Conservation (phyloP, 2,797 vertebrate genomes). For the Peromyscus aztecus region DNA sequence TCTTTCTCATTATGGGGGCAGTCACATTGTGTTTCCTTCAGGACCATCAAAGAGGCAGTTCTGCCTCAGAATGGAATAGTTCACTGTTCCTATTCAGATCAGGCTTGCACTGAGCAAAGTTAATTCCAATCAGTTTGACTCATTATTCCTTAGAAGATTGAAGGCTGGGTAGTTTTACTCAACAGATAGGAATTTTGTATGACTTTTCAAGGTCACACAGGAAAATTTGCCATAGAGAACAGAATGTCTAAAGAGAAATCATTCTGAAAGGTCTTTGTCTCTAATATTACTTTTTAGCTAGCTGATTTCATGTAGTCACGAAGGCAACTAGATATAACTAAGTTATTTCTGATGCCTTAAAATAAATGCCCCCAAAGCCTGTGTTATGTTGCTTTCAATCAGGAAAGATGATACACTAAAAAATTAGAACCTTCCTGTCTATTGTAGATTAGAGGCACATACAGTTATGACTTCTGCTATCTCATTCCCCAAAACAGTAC, state of each 20-base stretch:
- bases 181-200: constrained; percentile 68
- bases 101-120: constrained; percentile 4
- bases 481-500: background rate
- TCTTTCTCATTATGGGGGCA: background rate
- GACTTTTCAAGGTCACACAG: constrained; percentile 67
- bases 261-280: constrained; percentile 56
- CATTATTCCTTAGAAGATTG: constrained; percentile 74
- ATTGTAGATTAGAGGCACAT: constrained; percentile 17
- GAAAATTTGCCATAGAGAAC: constrained; percentile 54
- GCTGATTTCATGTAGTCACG: constrained; percentile 26
- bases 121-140: constrained; percentile 73
- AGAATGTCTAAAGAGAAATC: constrained; percentile 44
- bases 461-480: background rate
- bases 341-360: constrained; percentile 71
- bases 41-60: background rate
- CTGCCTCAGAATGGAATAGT: constrained; percentile 23
- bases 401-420: constrained; percentile 29
- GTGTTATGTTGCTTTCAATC: background rate
- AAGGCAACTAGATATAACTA: constrained; percentile 37
- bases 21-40: constrained; percentile 27
- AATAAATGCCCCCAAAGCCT: constrained; percentile 43
- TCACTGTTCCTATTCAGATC: background rate
- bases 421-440: constrained; percentile 16
- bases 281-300: constrained; percentile 39
- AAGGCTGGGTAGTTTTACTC: constrained; percentile 62